A percentile compares a stretch with the other conserved stretches of the same genome.
phyloP scores from a whole-genome alignment of 1,140 invertebrate genomes.

The Notospermus geniculatus region DNA sequence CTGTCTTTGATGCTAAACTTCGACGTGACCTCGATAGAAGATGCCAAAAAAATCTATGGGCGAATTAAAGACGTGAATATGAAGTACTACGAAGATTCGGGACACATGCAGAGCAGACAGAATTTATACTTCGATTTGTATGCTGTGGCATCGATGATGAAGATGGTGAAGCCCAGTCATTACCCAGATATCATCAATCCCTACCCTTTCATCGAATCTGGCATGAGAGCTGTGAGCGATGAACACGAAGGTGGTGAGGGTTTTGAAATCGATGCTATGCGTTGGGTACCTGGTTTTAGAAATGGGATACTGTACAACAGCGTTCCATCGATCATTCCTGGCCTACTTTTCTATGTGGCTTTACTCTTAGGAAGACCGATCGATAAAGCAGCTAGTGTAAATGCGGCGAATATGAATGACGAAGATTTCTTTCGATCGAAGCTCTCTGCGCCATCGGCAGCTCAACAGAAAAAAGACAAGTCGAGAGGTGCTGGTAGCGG shows the following conservation, averaged over 20 bases:
- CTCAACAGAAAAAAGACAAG: conserved; percentile 6
- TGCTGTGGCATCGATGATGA: conserved; percentile 3
- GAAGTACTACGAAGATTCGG: conserved; percentile 9
- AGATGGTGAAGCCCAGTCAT: conserved; percentile 8
- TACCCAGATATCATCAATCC: neutral
- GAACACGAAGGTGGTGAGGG: conserved; percentile 8
- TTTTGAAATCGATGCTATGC: conserved; percentile 10
- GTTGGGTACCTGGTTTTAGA: conserved; percentile 5
- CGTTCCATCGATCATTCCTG: neutral
- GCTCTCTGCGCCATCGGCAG: neutral
- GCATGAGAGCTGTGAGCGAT: conserved; percentile 3
- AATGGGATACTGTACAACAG: conserved; percentile 6
- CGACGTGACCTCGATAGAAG: conserved; percentile 8
- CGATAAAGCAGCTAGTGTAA: conserved; percentile 2
- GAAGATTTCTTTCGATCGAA: conserved; percentile 6
- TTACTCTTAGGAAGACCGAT: conserved; percentile 6
- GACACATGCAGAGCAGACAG: conserved; percentile 1
- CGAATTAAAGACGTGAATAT: conserved; percentile 10
- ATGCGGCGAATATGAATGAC: conserved; percentile 8
- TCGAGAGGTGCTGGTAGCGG: neutral
- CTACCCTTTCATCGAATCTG: conserved; percentile 5
- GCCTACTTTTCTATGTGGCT: conserved; percentile 1
- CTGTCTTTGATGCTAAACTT: conserved; percentile 5
- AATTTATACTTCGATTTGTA: conserved; percentile 6
- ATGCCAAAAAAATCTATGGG: conserved; percentile 6